These are phyloP conservation scores for Muscina levida DNA, from an alignment of 2,888 invertebrate species.

Conservation along the genomic window DNA sequence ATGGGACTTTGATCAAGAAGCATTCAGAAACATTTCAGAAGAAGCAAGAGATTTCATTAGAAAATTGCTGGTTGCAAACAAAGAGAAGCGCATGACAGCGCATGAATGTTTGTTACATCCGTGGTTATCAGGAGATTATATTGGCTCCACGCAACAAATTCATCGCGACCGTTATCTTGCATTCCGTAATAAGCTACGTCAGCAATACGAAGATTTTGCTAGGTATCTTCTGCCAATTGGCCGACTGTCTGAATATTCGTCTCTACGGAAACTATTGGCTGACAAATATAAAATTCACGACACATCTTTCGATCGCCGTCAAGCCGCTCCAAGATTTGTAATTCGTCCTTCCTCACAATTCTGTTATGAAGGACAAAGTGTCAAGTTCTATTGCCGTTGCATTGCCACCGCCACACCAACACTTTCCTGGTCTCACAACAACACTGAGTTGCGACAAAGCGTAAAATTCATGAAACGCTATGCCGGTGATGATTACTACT, in stretches of 20 bases:
- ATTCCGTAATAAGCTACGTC: conserved; percentile 92
- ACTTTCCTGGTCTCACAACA: conserved; percentile 97
- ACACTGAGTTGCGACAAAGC: conserved; percentile 95
- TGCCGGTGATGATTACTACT: conserved; percentile 96
- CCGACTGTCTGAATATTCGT: conserved; percentile 97
- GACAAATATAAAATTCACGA: conserved; percentile 98
- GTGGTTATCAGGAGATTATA: conserved; percentile 95
- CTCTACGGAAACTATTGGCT: conserved; percentile 95
- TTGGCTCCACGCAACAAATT: conserved; percentile 87
- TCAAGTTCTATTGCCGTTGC: conserved; percentile 97
- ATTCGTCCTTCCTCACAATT: conserved; percentile 97
- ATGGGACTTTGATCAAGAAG: conserved; percentile 99
- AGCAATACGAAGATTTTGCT: conserved; percentile 89
- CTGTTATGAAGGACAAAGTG: conserved; percentile 98
- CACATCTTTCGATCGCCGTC: conserved; percentile 96
- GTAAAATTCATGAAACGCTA: conserved; percentile 99
- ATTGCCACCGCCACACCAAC: conserved; percentile 97
- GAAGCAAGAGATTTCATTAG: conserved; percentile 99
- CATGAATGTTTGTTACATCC: conserved; percentile 97
- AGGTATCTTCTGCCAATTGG: conserved; percentile 96
- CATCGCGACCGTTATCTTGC: conserved; percentile 91
- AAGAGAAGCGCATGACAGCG: conserved; percentile 98
- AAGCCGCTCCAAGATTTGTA: conserved; percentile 98
- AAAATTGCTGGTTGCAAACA: conserved; percentile 93
- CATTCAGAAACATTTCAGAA: conserved; percentile 95